Evolutionary conservation across 2,113 vertebrate genomes (phyloP), one percentile per base, ranked within the genome.

Genomic region (Alosa alosa): DNA sequence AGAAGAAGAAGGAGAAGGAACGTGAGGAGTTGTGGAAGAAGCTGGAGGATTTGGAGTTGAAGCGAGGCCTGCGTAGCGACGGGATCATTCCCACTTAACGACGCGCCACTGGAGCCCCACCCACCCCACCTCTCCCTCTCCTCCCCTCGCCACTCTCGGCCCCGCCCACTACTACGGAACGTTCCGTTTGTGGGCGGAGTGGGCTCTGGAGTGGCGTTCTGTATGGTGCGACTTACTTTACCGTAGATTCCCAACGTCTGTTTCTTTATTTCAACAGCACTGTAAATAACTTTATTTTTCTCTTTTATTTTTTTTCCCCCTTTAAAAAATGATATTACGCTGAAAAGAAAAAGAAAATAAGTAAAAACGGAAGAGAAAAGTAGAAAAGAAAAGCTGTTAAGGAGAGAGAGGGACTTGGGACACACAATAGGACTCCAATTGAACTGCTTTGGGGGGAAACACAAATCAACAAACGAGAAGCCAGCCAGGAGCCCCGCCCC

Each of bases 1-100:
- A 99, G 96, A 99, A 99, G 96, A 99, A 99, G 93, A 99, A 99
- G 92, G 98, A 99, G 94, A 99, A 99, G 86, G 98, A 99, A 85
- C 96, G 98, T 84, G 98, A 99, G 96, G 98, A 99, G 92, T 94
- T 99, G 87, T 99, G 98, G 98, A 99, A 98, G 95, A 99, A 98
- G 96, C 95, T 99, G 95, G 97, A 98, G 95, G 98, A 99, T 94
- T 95, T 99, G 96, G 98, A 99, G 95, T 95, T 99, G 95, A 99
- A 99, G 96, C 94, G 97, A 95, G 97, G 97, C 96, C 97, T 98
- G 94, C 96, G 96, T 94, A 98, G 96, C 89, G 97, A 99, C 90
- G 97, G 97, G 87, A 98, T 99, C 95, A 99, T 99, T 94, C 97
- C 98, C 88, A 97, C 97, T 97, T 99, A 99, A 98, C 97, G 88